Conservation (phyloP, 1,140 invertebrate species). For the Daktulosphaira vitifoliae region DNA sequence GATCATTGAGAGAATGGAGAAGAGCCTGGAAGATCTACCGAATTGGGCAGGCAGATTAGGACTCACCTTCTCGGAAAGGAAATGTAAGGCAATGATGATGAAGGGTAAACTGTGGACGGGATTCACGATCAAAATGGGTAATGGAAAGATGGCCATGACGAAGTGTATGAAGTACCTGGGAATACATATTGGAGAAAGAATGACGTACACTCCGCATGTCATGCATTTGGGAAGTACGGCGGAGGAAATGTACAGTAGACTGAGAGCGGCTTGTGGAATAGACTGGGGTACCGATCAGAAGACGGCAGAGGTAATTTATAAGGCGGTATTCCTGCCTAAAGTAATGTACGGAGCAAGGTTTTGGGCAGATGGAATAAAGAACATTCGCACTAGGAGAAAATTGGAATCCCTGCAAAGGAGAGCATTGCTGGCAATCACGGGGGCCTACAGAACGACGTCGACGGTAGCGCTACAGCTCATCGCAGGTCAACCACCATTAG, state of each 20-base stretch:
- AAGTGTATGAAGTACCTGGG: too few relatives aligned
- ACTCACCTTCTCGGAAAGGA: background rate
- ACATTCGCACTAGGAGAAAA: background rate
- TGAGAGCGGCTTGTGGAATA: background rate
- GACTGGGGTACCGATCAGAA: background rate
- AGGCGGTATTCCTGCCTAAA: background rate
- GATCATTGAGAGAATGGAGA: background rate
- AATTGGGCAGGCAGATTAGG: background rate
- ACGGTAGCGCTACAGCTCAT: slow-evolving; percentile 1
- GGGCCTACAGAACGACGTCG: slow-evolving; percentile 1
- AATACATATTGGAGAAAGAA: too few relatives aligned
- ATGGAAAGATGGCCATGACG: background rate
- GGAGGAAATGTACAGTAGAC: background rate
- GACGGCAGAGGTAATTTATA: background rate
- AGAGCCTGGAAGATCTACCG: background rate
- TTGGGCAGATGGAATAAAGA: too few relatives aligned
- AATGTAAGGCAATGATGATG: background rate
- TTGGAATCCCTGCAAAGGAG: background rate
- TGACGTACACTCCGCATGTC: too few relatives aligned
- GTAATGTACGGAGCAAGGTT: background rate
- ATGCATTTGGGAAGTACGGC: too few relatives aligned
- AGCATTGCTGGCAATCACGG: background rate
- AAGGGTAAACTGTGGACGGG: background rate
- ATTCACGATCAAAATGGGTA: accelerated
- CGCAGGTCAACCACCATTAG: background rate